Evolutionary conservation across 2,113 vertebrate species (phyloP), one percentile per base, ranked within the genome.

Genomic region (Vidua chalybeata): DNA sequence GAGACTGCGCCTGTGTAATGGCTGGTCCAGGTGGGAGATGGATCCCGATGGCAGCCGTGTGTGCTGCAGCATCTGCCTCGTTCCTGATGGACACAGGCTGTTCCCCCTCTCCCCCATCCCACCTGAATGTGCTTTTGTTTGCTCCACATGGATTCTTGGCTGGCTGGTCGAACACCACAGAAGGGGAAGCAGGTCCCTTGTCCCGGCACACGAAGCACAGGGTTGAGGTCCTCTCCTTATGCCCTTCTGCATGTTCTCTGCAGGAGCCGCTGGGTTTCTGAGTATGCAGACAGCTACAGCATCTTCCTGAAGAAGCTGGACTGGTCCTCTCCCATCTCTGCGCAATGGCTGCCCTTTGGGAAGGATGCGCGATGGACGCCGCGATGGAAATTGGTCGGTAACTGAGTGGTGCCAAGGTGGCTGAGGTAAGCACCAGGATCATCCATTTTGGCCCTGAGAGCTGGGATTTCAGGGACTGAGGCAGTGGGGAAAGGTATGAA

Each of bases 251-350:
- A 0, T 7, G 39, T 37, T 26, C 43, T n/a, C 33, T 15, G 20
- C 69, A 97, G 97, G 26, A 54, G 69, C 45, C 37, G 2, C 41
- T 97, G 97, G 96, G 28, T 88, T 10, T 90, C 97, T 1, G 94
- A 97, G 61, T 96, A 97, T 13, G 67, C 35, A 41, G 96, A 97
- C 67, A 93, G 33, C 87, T 96, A 96, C 73, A 93, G 72, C 30
- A 17, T 96, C 66, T 94, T 41, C 93, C 59, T 91, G 31, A 22
- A 8, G 82, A 88, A 12, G 24, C 62, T 76, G 62, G 90, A 88
- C 19, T 8, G 59, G 37, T 35, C 69, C 1, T 35, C 79, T 7
- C 81, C 52, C 30, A 54, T 15, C 33, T 15, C 59, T 3, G 17
- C 37, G 4, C 41, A 2, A 0, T 77, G 74, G 63, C 74, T 91